Evolutionary conservation across 2,113 vertebrate genomes (phyloP).

Genomic region (Speoplatyrhinus poulsoni): DNA sequence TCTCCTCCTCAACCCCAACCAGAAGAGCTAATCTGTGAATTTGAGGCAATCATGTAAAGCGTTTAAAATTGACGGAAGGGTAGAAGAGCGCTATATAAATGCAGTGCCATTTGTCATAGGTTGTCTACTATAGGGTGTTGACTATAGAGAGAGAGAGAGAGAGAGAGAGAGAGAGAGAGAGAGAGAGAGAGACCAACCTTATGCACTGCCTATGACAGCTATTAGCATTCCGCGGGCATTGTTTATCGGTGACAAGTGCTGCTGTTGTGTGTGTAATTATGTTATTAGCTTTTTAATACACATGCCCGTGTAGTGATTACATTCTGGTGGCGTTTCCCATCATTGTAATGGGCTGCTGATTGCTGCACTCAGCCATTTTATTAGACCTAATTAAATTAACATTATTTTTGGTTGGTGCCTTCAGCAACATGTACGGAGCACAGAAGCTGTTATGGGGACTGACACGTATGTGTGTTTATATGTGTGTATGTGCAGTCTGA

Average conservation of each 20-base stretch:
- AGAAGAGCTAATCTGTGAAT: too few species aligned
- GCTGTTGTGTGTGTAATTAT: slow-evolving; percentile 65
- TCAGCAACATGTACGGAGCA: slow-evolving; percentile 44
- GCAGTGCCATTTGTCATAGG: too few species aligned
- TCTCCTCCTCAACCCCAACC: too few species aligned
- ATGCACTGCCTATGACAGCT: slow-evolving; percentile 14
- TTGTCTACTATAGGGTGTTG: too few species aligned
- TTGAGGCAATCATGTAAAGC: too few species aligned
- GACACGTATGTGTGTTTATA: not conserved
- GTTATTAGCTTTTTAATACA: slow-evolving; percentile 69
- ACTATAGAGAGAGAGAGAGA: not conserved
- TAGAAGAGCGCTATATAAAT: too few species aligned
- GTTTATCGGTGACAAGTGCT: slow-evolving; percentile 48
- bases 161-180: slow-evolving; percentile 7
- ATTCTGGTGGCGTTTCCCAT: slow-evolving; percentile 52
- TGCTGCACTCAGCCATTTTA: slow-evolving; percentile 67
- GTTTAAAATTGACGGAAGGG: too few species aligned
- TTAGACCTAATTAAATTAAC: slow-evolving; percentile 71
- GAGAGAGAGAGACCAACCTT: slow-evolving; percentile 2
- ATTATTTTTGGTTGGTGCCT: slow-evolving; percentile 57
- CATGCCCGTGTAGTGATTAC: slow-evolving; percentile 50
- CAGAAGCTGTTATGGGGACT: slow-evolving; percentile 24
- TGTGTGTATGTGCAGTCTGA: slow-evolving; percentile 9
- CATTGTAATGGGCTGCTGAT: slow-evolving; percentile 53
- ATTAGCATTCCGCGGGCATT: slow-evolving; percentile 59